Conservation (phyloP, 2,797 vertebrate species). For the Carapus acus region DNA sequence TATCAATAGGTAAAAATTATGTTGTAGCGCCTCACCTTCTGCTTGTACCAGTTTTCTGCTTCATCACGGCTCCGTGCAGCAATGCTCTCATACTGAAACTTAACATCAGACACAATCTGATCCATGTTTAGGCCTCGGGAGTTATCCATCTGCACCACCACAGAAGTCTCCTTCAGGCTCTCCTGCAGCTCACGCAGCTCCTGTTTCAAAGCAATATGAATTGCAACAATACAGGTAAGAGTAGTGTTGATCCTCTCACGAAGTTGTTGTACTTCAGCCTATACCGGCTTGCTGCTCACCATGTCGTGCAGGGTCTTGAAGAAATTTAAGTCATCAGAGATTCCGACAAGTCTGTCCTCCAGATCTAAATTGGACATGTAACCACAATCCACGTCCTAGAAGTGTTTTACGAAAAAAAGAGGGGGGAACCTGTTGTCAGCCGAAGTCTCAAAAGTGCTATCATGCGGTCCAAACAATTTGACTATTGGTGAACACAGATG, state of each 20-base stretch:
- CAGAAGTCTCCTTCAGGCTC: constrained; percentile 63
- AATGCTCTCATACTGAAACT: constrained; percentile 68
- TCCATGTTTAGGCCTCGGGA: constrained; percentile 70
- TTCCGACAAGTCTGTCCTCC: constrained; percentile 54
- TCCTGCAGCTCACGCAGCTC: constrained; percentile 78
- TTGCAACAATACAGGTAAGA: constrained; percentile 2
- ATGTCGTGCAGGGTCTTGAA: constrained; percentile 69
- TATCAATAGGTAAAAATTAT: background rate
- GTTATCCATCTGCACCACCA: constrained; percentile 81
- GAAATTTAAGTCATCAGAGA: constrained; percentile 72
- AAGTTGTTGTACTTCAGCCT: background rate
- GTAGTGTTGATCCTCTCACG: background rate
- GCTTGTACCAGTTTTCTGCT: constrained; percentile 80
- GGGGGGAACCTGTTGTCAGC: too few relatives aligned
- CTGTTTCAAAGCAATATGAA: constrained; percentile 54
- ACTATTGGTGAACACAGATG: background rate
- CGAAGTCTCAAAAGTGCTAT: too few relatives aligned
- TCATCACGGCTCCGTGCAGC: constrained; percentile 70
- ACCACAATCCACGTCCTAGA: constrained; percentile 76
- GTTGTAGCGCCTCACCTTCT: constrained; percentile 69
- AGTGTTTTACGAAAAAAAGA: constrained; percentile 2
- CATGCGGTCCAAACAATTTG: too few relatives aligned
- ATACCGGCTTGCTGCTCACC: constrained; percentile 54
- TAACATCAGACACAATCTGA: constrained; percentile 66
- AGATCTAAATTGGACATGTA: constrained; percentile 72